Evolutionary conservation across 2,113 vertebrate genomes (phyloP).

Genomic region (Malurus alboscapulatus): DNA sequence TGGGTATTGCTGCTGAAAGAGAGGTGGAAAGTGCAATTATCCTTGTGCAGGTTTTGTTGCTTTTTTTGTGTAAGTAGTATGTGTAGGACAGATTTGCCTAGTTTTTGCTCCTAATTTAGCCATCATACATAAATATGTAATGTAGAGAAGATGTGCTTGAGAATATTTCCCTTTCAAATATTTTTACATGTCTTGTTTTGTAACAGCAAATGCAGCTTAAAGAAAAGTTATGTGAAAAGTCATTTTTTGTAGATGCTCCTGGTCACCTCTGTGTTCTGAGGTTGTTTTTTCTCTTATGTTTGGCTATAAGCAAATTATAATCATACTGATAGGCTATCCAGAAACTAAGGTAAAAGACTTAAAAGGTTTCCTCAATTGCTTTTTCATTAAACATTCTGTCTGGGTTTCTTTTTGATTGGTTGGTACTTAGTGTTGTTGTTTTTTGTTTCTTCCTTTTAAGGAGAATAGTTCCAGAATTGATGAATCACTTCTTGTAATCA

Average conservation of each 20-base stretch:
- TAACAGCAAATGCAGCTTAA: not conserved
- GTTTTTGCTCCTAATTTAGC: not conserved
- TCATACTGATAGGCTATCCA: not conserved
- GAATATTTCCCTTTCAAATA: not conserved
- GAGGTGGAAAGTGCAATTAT: not conserved
- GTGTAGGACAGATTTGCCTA: not conserved
- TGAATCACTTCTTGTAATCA: slow-evolving; percentile 34
- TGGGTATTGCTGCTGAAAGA: not conserved
- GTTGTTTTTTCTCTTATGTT: not conserved
- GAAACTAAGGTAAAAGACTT: not conserved
- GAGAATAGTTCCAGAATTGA: slow-evolving; percentile 27
- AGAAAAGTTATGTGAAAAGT: not conserved
- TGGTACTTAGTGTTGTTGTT: not conserved
- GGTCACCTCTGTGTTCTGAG: not conserved
- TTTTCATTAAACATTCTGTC: not conserved
- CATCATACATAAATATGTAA: rapidly evolving
- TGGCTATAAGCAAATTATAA: not conserved
- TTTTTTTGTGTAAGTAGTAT: not conserved
- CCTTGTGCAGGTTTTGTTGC: not conserved
- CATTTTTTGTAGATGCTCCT: not conserved
- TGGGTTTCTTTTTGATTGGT: not conserved
- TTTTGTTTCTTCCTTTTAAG: not conserved
- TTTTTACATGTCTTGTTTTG: not conserved
- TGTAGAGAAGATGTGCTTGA: not conserved
- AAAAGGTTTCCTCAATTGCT: not conserved